Percentiles rank a stretch among this genome's conserved stretches.
phyloP scores from a whole-genome alignment of 2,888 invertebrate genomes.

The Epicampocera succincta region DNA sequence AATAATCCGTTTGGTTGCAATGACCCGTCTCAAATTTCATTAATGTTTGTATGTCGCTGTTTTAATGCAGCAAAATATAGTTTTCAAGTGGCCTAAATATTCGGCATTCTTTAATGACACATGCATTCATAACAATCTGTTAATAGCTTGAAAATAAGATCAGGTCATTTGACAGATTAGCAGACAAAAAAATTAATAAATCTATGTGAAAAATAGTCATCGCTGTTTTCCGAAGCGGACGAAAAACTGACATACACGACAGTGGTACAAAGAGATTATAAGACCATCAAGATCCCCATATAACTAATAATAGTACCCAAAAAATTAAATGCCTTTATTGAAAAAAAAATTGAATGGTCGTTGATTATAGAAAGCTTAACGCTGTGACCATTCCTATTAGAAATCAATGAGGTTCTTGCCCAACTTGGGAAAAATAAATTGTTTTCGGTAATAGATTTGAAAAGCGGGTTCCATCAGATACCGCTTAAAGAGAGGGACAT shows the following conservation, averaged over 20 bases:
- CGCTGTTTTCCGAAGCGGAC: constrained; percentile 14
- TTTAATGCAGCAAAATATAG: too few relatives aligned
- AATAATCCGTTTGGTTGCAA: too few relatives aligned
- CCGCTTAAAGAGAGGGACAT: constrained; percentile 28
- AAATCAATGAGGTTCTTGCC: constrained; percentile 34
- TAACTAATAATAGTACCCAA: constrained; percentile 48
- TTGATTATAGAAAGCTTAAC: constrained; percentile 59
- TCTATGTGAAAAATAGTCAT: not conserved
- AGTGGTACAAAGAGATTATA: constrained; percentile 22
- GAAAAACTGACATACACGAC: constrained; percentile 24
- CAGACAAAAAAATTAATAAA: not conserved
- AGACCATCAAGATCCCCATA: constrained; percentile 47
- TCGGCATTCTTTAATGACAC: too few relatives aligned
- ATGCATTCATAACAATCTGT: too few relatives aligned
- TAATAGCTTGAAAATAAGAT: too few relatives aligned
- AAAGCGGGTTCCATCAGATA: too few relatives aligned
- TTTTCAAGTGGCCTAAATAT: too few relatives aligned
- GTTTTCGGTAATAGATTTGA: constrained; percentile 19
- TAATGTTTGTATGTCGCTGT: too few relatives aligned
- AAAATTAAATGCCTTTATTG: constrained; percentile 38
- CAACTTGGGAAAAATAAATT: constrained; percentile 27
- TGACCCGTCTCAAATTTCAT: too few relatives aligned
- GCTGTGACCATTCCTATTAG: too few relatives aligned
- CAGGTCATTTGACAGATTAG: too few relatives aligned
- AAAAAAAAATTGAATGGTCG: constrained; percentile 49